Percentiles rank a stretch among this genome's conserved stretches.
Conservation (phyloP, 2,797 vertebrate genomes). For the Carduelis carduelis region DNA sequence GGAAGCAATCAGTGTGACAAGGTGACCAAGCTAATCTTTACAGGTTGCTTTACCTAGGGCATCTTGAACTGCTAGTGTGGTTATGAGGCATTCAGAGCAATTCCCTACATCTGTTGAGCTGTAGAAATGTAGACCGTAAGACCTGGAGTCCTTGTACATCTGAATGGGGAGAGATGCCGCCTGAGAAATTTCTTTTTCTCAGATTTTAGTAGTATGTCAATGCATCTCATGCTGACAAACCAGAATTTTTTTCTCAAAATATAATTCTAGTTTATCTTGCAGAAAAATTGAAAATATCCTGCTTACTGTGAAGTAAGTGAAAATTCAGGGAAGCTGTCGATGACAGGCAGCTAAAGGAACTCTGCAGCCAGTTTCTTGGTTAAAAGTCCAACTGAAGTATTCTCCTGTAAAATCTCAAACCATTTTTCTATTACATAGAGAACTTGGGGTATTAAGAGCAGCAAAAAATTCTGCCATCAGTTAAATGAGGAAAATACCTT, state of each 20-base stretch:
- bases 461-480: conserved; percentile 9
- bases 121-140: background rate
- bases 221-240: background rate
- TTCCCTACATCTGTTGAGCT: accelerated
- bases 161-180: accelerated
- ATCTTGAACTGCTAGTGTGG: background rate
- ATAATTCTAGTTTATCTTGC: background rate
- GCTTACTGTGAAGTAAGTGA: background rate
- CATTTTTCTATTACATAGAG: background rate
- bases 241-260: background rate
- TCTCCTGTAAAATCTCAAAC: background rate
- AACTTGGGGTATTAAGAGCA: conserved; percentile 22
- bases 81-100: background rate
- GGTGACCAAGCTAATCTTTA: background rate
- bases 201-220: background rate
- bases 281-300: background rate
- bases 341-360: conserved; percentile 5
- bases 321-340: background rate
- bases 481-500: background rate
- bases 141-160: background rate
- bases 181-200: background rate
- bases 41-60: background rate
- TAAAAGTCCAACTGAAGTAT: background rate
- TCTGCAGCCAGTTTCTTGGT: background rate
- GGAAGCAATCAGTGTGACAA: background rate